Percentiles rank a stretch among this genome's conserved stretches.
phyloP scores from a whole-genome alignment of 2,797 vertebrate genomes.

The Coracias cyanogaster region DNA sequence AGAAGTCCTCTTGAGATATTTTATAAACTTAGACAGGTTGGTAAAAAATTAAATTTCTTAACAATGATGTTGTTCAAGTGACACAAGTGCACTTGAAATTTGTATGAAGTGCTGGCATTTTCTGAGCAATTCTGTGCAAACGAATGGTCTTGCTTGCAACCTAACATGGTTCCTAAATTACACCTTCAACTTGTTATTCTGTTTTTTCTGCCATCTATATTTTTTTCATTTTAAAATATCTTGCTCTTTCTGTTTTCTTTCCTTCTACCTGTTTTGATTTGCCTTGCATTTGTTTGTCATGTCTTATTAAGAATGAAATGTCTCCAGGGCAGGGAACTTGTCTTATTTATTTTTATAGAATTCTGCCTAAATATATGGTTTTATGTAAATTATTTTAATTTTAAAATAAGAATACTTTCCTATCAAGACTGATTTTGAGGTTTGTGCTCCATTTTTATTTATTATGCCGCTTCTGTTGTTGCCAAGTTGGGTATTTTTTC shows the following conservation, averaged over 20 bases:
- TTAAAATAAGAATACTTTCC: conserved; percentile 9
- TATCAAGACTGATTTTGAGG: conserved; percentile 25
- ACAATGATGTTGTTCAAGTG: neutral
- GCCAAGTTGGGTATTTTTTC: neutral
- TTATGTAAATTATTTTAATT: conserved; percentile 22
- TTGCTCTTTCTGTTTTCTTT: neutral
- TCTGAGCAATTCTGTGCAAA: neutral
- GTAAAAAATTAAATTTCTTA: neutral
- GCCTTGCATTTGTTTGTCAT: neutral
- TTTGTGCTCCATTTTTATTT: conserved; percentile 7
- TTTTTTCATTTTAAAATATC: neutral
- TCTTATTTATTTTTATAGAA: conserved; percentile 25
- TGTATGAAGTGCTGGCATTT: neutral
- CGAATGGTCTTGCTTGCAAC: neutral
- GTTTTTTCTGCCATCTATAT: neutral
- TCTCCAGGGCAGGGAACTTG: neutral
- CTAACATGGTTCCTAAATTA: neutral
- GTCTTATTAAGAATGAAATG: conserved; percentile 11
- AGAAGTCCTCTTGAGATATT: neutral
- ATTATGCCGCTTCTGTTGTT: neutral
- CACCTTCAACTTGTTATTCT: neutral
- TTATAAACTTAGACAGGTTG: neutral
- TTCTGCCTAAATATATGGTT: neutral
- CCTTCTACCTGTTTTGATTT: neutral
- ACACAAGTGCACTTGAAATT: neutral